These are phyloP conservation scores for Myotis brandtii DNA, from an alignment of 2,113 vertebrate species.

Conservation along the genomic window DNA sequence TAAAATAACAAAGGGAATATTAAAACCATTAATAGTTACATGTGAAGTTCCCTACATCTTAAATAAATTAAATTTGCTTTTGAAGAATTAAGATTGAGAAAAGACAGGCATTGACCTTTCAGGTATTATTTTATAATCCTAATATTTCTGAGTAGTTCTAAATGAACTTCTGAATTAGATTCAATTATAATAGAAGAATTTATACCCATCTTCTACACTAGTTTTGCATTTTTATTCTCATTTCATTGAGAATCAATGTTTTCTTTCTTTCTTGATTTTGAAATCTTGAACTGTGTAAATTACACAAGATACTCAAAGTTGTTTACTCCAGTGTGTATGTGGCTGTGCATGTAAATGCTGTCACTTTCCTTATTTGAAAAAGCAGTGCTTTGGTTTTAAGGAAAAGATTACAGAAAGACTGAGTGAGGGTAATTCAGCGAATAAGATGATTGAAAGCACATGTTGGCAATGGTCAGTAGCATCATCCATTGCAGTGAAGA, in stretches of 20 bases:
- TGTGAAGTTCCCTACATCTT: not conserved
- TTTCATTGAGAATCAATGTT: not conserved
- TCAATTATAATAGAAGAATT: not conserved
- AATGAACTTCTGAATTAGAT: not conserved
- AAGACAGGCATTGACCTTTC: not conserved
- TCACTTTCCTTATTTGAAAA: not conserved
- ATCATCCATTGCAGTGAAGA: slow-evolving; percentile 57
- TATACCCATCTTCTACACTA: not conserved
- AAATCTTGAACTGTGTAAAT: not conserved
- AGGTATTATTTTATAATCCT: not conserved
- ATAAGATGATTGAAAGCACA: not conserved
- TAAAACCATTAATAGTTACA: not conserved
- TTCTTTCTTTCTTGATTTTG: not conserved
- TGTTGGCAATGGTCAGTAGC: not conserved
- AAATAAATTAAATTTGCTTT: not conserved
- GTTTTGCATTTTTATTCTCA: not conserved
- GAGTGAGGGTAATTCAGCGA: not conserved
- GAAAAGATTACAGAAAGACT: not conserved
- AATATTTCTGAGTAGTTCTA: not conserved
- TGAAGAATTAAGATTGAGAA: not conserved
- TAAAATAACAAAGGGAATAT: not conserved
- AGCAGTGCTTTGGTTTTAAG: not conserved
- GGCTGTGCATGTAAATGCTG: fast-evolving
- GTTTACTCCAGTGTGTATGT: fast-evolving
- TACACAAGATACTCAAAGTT: not conserved